Base-by-base conservation (phyloP, 2,888 invertebrate species). In the Branchipolynoe longqiensis region DNA sequence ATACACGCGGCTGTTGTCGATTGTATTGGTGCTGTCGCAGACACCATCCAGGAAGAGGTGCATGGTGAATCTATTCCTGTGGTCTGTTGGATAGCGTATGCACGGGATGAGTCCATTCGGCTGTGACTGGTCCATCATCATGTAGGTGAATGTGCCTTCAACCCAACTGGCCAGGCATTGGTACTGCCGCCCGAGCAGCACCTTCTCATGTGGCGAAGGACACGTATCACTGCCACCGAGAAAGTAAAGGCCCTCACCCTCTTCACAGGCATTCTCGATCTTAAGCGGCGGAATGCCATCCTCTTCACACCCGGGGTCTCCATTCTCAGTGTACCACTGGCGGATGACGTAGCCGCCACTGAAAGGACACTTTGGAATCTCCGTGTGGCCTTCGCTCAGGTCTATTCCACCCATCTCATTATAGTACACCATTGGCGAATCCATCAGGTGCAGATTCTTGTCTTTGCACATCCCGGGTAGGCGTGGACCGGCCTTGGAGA, bases 41-140 rank as follows among this genome's bases (percentile, higher is more conserved):
- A 78, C 78, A 31, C 78, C 78, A 78, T 78, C 78, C 1, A 78
- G 41, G 78, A 78, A 78, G 2, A 78, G 12, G 28, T 78, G 48
- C 78, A 78, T 54, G 41, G 41, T 40, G 78, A 78, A 78, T 3
- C 48, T n/a, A 0, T 28, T 6, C 12, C 48, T 25, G 18, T 25
- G 22, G 12, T 78, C 28, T 25, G 78, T 78, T 41, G 25, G 28
- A n/a, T 78, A 78, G 1, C 78, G 41, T 18, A 78, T 2, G 28
- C 78, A 78, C 0, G 78, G 78, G 48, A 78, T n/a, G 3, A 41
- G 48, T 0, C 78, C 78, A 33, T 78, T 78, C 1, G 78, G 78
- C 31, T 41, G 41, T 1, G 14, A 14, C 48, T 41, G 78, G 0
- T 78, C 54, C n/a, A 78, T 48, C 54, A 78, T 4, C 78, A 78